Base-by-base conservation (phyloP, 2,797 vertebrate genomes). In the Gadopsis bispinosus region DNA sequence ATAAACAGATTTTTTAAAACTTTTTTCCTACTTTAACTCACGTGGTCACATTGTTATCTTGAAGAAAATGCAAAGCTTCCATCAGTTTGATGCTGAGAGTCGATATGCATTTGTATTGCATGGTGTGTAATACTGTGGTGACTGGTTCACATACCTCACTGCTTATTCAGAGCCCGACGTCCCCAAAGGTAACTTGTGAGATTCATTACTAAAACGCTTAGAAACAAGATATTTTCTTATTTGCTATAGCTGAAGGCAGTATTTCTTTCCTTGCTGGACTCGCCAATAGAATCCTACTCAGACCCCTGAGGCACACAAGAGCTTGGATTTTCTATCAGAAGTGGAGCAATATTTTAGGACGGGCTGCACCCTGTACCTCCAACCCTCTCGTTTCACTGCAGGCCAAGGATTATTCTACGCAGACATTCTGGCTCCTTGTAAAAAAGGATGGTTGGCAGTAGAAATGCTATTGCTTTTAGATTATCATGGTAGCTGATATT, bases 181-280 rank as follows among this genome's bases (percentile, higher is more conserved):
- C 77, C 77, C 81, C 83, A 84, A 78, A 85, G 75, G 79, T 69
- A 89, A 86, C 71, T 80, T 75, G 64, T 75, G 69, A 77, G 81
- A 81, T 80, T 83, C 63, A 87, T 88, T 87, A 89, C 89, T 87
- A 79, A 80, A 84, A 84, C 64, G 59, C 69, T 79, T 80, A 84
- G 60, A 86, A 81, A 67, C 47, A 75, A 83, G 84, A 83, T 80
- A 37, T 89, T 88, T 86, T 83, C 75, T 83, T 85, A 75, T 80
- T 87, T 89, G 66, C 73, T 73, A 50, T 73, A 67, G 80, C 85
- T 89, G 31, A 87, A 75, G 77, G 58, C 59, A 7, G 16, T 65
- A 7, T 75, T 68, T 79, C 77, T 53, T 81, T 47, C 53, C 53
- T 48, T 14, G 35, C 65, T 22, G 33, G 54, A 80, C 73, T 72